A percentile compares a stretch with the other conserved stretches of the same genome.
Conservation (phyloP, 2,888 invertebrate species). For the Ochlodes sylvanus region DNA sequence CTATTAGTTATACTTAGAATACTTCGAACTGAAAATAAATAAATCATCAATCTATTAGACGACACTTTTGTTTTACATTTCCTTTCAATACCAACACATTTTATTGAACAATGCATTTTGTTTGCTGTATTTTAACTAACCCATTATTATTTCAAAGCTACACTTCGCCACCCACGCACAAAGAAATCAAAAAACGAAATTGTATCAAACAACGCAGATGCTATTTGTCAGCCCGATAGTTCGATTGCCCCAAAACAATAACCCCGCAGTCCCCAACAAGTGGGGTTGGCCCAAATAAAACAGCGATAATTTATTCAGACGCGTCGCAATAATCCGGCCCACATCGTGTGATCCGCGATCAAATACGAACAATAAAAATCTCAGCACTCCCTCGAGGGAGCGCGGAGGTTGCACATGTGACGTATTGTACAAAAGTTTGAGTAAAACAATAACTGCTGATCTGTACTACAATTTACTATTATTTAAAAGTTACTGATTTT, state of each 20-base stretch:
- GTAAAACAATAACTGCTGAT: background rate
- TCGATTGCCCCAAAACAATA: conserved; percentile 45
- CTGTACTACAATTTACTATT: too few species aligned
- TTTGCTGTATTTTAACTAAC: background rate
- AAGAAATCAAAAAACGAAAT: conserved; percentile 26
- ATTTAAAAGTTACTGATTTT: too few species aligned
- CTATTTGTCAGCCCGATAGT: conserved; percentile 42
- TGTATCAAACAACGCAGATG: conserved; percentile 39
- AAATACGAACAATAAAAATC: conserved; percentile 73
- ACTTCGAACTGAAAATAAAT: too few species aligned
- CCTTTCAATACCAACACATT: background rate
- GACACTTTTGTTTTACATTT: background rate
- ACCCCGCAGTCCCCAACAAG: conserved; percentile 26
- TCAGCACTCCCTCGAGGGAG: conserved; percentile 54
- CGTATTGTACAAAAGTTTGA: conserved; percentile 5
- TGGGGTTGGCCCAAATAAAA: conserved; percentile 54
- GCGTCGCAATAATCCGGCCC: conserved; percentile 61
- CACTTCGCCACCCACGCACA: conserved; percentile 28
- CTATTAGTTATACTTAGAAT: too few species aligned
- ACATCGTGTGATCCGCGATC: conserved; percentile 57
- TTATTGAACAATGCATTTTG: background rate
- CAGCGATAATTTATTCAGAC: conserved; percentile 69
- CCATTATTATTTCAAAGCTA: conserved; percentile 5
- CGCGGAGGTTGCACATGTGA: conserved; percentile 30
- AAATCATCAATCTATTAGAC: too few species aligned